A percentile compares a stretch with the other conserved stretches of the same genome.
phyloP scores from a whole-genome alignment of 2,113 vertebrate genomes.

The Aldabrachelys gigantea region DNA sequence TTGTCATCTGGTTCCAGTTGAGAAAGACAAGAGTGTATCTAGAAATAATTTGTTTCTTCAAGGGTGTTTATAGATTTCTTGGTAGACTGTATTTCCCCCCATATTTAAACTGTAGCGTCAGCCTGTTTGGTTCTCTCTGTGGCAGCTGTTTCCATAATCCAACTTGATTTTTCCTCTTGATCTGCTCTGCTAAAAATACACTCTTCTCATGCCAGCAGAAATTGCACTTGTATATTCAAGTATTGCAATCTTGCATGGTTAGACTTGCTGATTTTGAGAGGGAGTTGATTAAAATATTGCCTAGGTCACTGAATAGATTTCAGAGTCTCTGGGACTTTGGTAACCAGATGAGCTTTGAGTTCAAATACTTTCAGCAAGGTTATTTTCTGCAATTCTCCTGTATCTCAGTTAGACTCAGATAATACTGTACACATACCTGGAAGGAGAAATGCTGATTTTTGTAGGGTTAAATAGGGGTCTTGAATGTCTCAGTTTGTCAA shows the following conservation, averaged over 20 bases:
- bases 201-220: background rate
- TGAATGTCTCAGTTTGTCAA: background rate
- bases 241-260: background rate
- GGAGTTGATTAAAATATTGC: background rate
- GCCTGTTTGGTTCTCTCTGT: slow-evolving; percentile 7
- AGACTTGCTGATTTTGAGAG: slow-evolving; percentile 20
- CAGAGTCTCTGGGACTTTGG: background rate
- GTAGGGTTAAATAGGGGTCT: background rate
- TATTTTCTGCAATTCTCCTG: background rate
- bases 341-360: background rate
- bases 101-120: background rate
- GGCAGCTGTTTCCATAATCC: slow-evolving; percentile 27
- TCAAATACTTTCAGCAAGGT: background rate
- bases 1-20: slow-evolving; percentile 43
- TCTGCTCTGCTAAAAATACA: slow-evolving; percentile 1
- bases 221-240: background rate
- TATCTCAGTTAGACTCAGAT: background rate
- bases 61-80: background rate
- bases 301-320: background rate
- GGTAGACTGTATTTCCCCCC: background rate
- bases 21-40: slow-evolving; percentile 34
- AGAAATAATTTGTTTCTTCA: slow-evolving; percentile 48
- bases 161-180: background rate
- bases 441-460: background rate
- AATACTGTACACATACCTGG: background rate